Percentiles rank a stretch among this genome's conserved stretches.
phyloP scores from a whole-genome alignment of 2,888 invertebrate species.

The Drosophila greeni region DNA sequence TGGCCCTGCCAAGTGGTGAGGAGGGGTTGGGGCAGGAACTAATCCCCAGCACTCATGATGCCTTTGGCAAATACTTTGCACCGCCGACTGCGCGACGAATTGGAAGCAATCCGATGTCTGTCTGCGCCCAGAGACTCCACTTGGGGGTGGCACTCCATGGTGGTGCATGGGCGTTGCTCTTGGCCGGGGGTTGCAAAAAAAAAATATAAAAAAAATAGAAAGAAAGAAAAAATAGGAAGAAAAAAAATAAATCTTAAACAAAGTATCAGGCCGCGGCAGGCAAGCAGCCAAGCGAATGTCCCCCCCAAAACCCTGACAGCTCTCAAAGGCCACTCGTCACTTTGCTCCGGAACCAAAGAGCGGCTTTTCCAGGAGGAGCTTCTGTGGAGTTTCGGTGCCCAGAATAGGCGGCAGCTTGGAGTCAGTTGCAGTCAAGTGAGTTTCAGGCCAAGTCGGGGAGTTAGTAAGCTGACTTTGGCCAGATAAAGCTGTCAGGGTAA shows the following conservation, averaged over 20 bases:
- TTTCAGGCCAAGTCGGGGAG: slow-evolving; percentile 55
- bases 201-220: slow-evolving; percentile 16
- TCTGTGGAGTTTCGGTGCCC: slow-evolving; percentile 31
- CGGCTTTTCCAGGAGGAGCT: slow-evolving; percentile 11
- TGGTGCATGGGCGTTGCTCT: slow-evolving; percentile 65
- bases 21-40: slow-evolving; percentile 47
- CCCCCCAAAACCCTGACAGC: slow-evolving; percentile 48
- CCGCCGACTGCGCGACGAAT: slow-evolving; percentile 75
- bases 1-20: slow-evolving; percentile 22
- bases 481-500: slow-evolving; percentile 13
- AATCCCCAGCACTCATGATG: slow-evolving; percentile 70
- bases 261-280: slow-evolving; percentile 69
- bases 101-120: slow-evolving; percentile 75
- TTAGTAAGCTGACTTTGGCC: slow-evolving; percentile 51
- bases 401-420: slow-evolving; percentile 33
- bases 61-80: slow-evolving; percentile 73
- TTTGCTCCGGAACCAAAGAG: slow-evolving; percentile 22
- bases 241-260: slow-evolving; percentile 64
- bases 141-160: slow-evolving; percentile 23
- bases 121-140: slow-evolving; percentile 58
- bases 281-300: slow-evolving; percentile 52
- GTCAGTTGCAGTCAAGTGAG: slow-evolving; percentile 57
- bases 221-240: no score
- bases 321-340: slow-evolving; percentile 59
- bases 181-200: slow-evolving; percentile 53